Evolutionary conservation across 2,888 invertebrate genomes (phyloP).

Genomic region (Xiphydria camelus): DNA sequence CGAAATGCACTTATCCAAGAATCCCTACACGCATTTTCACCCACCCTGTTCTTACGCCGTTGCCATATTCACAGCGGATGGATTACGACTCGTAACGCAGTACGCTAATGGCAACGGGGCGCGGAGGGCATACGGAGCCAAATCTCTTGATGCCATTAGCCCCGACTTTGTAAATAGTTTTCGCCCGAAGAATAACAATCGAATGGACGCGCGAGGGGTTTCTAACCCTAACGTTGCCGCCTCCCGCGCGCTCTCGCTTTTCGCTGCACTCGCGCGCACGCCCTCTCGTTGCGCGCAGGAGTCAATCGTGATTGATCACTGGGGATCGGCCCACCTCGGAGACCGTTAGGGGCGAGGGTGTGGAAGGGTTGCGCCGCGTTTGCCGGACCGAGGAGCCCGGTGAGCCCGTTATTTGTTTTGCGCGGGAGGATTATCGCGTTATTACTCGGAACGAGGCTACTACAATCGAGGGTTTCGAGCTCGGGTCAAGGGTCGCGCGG

Average conservation of each 20-base stretch:
- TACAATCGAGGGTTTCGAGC: no score
- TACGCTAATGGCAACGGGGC: conserved; percentile 31
- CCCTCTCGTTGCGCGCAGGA: conserved; percentile 22
- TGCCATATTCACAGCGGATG: conserved; percentile 23
- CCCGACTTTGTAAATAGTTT: conserved; percentile 57
- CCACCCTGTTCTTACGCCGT: conserved; percentile 15
- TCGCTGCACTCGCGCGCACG: not conserved
- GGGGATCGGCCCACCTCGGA: conserved; percentile 42
- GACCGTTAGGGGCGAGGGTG: conserved; percentile 15
- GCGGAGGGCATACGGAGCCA: conserved; percentile 40
- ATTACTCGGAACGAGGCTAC: conserved; percentile 45
- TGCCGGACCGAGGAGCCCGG: conserved; percentile 9
- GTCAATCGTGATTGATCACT: conserved; percentile 55
- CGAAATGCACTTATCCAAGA: no score
- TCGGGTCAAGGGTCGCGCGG: conserved; percentile 41
- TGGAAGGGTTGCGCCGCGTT: conserved; percentile 42
- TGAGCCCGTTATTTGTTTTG: conserved; percentile 49
- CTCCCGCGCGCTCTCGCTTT: conserved; percentile 4
- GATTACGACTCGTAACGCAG: conserved; percentile 35
- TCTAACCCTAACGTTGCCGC: conserved; percentile 28
- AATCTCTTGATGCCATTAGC: conserved; percentile 56
- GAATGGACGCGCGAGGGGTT: conserved; percentile 29
- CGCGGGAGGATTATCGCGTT: conserved; percentile 54
- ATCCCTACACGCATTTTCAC: no score
- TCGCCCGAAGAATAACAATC: conserved; percentile 55